Conservation (phyloP, 2,888 invertebrate species). For the Phengaris arion region DNA sequence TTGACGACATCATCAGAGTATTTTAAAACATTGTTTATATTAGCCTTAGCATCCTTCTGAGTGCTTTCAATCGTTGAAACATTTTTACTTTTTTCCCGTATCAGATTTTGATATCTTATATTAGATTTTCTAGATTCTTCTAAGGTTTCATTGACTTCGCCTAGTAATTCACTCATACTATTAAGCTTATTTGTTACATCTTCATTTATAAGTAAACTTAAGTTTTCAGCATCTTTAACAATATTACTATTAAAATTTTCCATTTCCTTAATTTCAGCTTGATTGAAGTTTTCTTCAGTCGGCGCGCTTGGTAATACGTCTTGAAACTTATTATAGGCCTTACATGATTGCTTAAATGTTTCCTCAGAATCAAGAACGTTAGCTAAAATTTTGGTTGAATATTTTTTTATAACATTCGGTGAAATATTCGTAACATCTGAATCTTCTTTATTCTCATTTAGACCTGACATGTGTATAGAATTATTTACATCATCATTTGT, state of each 20-base stretch:
- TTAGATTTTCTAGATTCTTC: slow-evolving; percentile 69
- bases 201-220: slow-evolving; percentile 66
- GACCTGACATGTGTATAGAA: background rate
- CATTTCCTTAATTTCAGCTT: slow-evolving; percentile 67
- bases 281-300: slow-evolving; percentile 53
- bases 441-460: slow-evolving; percentile 10
- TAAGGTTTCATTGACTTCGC: slow-evolving; percentile 68
- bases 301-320: slow-evolving; percentile 54
- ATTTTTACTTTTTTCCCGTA: slow-evolving; percentile 49
- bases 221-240: slow-evolving; percentile 68
- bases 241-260: slow-evolving; percentile 63
- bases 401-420: background rate
- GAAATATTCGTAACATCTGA: background rate
- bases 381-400: no score
- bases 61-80: background rate
- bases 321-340: slow-evolving; percentile 56
- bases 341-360: slow-evolving; percentile 44
- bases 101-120: slow-evolving; percentile 60
- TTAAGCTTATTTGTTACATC: slow-evolving; percentile 74
- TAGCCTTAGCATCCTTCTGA: background rate
- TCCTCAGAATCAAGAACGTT: slow-evolving; percentile 16
- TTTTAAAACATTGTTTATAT: slow-evolving; percentile 36
- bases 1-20: slow-evolving; percentile 35
- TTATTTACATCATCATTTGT: slow-evolving; percentile 18
- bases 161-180: slow-evolving; percentile 70